Evolutionary conservation across 2,888 invertebrate species (phyloP).

Genomic region (Cerceris rybyensis): DNA sequence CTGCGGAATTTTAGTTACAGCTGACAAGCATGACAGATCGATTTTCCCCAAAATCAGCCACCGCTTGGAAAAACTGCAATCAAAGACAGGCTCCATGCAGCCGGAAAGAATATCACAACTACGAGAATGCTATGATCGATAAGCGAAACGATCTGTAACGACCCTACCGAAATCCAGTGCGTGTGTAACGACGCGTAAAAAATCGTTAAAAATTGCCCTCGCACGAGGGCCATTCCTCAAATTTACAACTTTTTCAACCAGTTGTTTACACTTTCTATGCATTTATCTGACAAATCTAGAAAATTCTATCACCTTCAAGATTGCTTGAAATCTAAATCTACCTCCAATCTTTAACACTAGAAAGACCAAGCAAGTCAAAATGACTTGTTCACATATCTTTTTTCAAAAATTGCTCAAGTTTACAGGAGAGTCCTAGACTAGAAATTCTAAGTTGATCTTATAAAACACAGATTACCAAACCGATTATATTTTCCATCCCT

Average conservation of each 20-base stretch:
- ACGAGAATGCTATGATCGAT: slow-evolving; percentile 26
- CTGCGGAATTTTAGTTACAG: not conserved
- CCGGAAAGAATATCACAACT: no score
- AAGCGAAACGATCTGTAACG: slow-evolving; percentile 41
- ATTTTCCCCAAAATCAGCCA: not conserved
- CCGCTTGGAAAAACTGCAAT: not conserved
- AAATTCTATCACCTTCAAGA: no score
- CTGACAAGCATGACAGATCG: not conserved
- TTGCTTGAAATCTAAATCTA: no score
- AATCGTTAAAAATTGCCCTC: slow-evolving; percentile 43
- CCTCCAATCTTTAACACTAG: no score
- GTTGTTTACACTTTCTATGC: slow-evolving; percentile 19
- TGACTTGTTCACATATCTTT: no score
- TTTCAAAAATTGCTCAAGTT: no score
- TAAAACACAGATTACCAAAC: no score
- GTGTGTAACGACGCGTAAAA: slow-evolving; percentile 53
- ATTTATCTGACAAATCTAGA: not conserved
- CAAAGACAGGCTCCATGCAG: no score
- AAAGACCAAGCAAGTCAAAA: no score
- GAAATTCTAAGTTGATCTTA: no score
- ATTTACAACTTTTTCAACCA: slow-evolving; percentile 36
- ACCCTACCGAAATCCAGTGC: slow-evolving; percentile 18
- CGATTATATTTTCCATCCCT: no score
- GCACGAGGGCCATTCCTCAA: slow-evolving; percentile 3
- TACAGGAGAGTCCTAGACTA: no score